phyloP scores from a whole-genome alignment of 1,140 invertebrate genomes.

The Danaus plexippus region DNA sequence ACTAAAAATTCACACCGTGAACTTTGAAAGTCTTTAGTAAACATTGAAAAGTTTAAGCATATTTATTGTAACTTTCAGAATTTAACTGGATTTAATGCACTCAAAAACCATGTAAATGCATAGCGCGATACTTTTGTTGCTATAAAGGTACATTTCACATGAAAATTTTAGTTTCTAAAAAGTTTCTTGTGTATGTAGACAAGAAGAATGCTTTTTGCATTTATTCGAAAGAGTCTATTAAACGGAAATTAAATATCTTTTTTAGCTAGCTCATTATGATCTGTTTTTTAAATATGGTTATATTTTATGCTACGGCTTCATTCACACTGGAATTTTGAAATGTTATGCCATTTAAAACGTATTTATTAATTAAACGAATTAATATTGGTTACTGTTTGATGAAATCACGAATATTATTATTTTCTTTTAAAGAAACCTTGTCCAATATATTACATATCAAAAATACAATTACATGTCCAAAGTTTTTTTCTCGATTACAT shows the following conservation, averaged over 20 bases:
- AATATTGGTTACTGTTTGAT: too few relatives aligned
- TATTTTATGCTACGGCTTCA: too few relatives aligned
- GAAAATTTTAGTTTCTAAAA: conserved; percentile 15
- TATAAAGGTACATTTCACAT: conserved; percentile 14
- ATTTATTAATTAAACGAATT: too few relatives aligned
- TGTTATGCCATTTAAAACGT: too few relatives aligned
- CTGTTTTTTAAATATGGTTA: too few relatives aligned
- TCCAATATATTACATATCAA: too few relatives aligned
- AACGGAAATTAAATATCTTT: background rate
- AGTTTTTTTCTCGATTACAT: too few relatives aligned
- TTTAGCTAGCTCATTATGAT: background rate
- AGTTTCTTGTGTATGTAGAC: conserved; percentile 8
- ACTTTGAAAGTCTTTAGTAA: conserved; percentile 29
- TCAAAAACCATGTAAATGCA: conserved; percentile 18
- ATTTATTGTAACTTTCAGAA: conserved; percentile 19
- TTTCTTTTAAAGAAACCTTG: too few relatives aligned
- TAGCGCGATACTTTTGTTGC: conserved; percentile 13
- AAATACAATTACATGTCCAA: too few relatives aligned
- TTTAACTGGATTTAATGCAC: conserved; percentile 21
- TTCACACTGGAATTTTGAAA: too few relatives aligned
- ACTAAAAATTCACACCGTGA: conserved; percentile 35
- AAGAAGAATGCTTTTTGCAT: conserved; percentile 3
- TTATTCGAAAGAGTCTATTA: conserved; percentile 1
- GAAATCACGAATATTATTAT: too few relatives aligned
- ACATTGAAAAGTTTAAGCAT: conserved; percentile 17